Percentiles rank a stretch among this genome's conserved stretches.
Conservation (phyloP, 2,113 vertebrate species). For the Callaeas wilsoni region DNA sequence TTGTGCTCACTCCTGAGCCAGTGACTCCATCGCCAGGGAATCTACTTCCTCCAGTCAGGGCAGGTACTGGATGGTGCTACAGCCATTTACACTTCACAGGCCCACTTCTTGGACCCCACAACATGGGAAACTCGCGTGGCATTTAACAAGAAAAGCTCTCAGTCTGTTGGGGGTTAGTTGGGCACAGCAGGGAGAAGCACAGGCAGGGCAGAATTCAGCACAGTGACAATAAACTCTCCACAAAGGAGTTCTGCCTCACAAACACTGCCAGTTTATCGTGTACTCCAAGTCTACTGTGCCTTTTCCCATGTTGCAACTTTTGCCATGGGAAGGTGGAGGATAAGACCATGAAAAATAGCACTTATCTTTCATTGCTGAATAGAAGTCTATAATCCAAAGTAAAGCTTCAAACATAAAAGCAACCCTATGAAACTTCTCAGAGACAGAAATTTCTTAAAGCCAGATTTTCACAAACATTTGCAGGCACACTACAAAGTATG, state of each 20-base stretch:
- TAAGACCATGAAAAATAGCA: not conserved
- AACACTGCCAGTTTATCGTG: not conserved
- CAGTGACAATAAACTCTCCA: not conserved
- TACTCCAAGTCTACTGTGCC: not conserved
- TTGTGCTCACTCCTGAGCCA: fast-evolving
- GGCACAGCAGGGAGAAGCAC: not conserved
- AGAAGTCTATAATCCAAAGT: not conserved
- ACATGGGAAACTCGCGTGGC: not conserved
- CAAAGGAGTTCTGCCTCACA: not conserved
- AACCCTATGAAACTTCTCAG: not conserved
- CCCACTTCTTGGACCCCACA: not conserved
- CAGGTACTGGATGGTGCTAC: not conserved
- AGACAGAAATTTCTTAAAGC: not conserved
- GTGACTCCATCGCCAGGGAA: not conserved
- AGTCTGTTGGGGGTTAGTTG: not conserved
- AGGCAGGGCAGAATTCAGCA: not conserved
- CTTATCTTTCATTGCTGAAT: not conserved
- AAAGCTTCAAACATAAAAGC: constrained; percentile 9
- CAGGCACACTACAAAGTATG: not conserved
- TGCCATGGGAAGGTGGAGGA: not conserved
- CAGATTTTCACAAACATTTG: not conserved
- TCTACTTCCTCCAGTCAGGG: not conserved
- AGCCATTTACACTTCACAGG: not conserved
- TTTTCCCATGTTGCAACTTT: not conserved
- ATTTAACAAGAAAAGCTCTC: not conserved